Conservation (phyloP, 2,113 vertebrate species). For the Theristicus caerulescens region DNA sequence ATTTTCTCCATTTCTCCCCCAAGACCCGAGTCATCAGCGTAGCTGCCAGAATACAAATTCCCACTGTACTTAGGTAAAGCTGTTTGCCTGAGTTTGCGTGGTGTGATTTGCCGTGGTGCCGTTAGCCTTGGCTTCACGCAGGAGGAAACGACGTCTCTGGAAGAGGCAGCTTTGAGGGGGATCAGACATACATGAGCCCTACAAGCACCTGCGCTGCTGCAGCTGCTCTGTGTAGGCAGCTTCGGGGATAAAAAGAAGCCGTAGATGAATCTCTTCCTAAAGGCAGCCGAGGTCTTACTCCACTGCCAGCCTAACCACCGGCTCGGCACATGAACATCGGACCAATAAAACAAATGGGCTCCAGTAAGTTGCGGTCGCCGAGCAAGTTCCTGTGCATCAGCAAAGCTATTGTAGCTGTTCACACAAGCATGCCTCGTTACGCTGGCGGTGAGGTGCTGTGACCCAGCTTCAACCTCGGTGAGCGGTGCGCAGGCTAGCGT, state of each 20-base stretch:
- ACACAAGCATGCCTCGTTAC: accelerated
- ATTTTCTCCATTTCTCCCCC: not conserved
- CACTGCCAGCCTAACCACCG: not conserved
- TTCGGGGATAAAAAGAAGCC: not conserved
- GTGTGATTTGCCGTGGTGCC: not conserved
- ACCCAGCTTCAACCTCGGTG: not conserved
- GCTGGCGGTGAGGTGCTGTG: not conserved
- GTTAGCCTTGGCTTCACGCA: not conserved
- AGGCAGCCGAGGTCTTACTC: not conserved
- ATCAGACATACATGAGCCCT: not conserved
- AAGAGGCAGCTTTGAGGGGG: not conserved
- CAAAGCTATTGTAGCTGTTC: conserved; percentile 11
- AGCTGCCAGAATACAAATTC: not conserved
- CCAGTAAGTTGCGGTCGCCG: not conserved
- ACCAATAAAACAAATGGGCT: not conserved
- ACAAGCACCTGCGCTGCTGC: not conserved
- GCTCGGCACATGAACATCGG: not conserved
- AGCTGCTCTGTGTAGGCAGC: not conserved
- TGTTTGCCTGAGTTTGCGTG: not conserved
- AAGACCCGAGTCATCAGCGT: not conserved
- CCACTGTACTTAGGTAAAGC: not conserved
- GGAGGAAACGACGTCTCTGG: not conserved
- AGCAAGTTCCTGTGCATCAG: not conserved
- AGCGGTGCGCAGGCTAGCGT: accelerated
- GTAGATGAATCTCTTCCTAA: not conserved